These are phyloP conservation scores for Hypothenemus hampei DNA, from an alignment of 1,140 invertebrate genomes.

Conservation along the genomic window DNA sequence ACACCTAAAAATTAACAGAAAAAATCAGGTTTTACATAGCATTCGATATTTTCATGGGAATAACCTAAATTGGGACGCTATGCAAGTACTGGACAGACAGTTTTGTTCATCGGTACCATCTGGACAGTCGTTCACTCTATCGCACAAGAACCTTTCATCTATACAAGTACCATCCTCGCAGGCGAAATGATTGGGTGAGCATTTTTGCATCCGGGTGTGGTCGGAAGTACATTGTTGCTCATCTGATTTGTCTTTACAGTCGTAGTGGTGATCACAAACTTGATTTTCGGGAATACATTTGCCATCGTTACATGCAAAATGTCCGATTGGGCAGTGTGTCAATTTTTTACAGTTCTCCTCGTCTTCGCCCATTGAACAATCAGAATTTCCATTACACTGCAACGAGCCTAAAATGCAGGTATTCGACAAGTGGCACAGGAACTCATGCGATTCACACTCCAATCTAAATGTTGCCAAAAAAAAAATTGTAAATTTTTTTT, in stretches of 20 bases:
- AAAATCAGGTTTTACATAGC: too few species aligned
- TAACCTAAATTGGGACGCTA: constrained; percentile 45
- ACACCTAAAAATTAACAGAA: constrained; percentile 51
- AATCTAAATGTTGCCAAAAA: constrained; percentile 24
- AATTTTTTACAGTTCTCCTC: constrained; percentile 55
- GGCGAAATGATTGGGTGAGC: constrained; percentile 46
- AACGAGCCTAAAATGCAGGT: constrained; percentile 57
- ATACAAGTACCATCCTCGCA: constrained; percentile 62
- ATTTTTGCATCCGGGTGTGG: constrained; percentile 30
- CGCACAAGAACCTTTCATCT: constrained; percentile 58
- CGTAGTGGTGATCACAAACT: constrained; percentile 66
- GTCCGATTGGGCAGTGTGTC: constrained; percentile 33
- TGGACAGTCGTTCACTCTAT: constrained; percentile 69
- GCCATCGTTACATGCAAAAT: constrained; percentile 56
- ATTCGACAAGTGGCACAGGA: constrained; percentile 56
- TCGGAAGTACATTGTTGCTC: constrained; percentile 60
- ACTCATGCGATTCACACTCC: constrained; percentile 49
- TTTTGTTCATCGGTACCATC: constrained; percentile 68
- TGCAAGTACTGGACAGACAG: constrained; percentile 34
- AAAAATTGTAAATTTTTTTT: too few species aligned
- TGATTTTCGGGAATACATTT: constrained; percentile 47
- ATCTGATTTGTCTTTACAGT: constrained; percentile 73
- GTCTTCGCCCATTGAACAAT: constrained; percentile 65
- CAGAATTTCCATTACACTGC: constrained; percentile 64
- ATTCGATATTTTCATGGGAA: not conserved